Base-by-base conservation (phyloP, 37 sponge, comb jelly and placozoan genomes). In the Mnemiopsis leidyi region DNA sequence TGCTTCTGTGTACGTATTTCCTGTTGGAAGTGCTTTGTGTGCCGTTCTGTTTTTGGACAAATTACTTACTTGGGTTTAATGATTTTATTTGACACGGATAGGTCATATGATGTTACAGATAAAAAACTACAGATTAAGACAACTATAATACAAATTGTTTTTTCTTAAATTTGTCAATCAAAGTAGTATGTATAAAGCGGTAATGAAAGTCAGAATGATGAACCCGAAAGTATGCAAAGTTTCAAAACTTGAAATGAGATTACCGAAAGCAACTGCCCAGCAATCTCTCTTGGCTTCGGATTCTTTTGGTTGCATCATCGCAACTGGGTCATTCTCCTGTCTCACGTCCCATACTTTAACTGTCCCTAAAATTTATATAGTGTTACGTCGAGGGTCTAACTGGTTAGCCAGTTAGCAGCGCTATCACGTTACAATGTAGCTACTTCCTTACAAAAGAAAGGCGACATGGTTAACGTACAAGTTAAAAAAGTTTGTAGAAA, bases 311-410 rank as follows among this genome's bases (percentile, higher is more conserved):
- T 96, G 96, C 99, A 99, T 99, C 39, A 92, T 93, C 23, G 99
- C 99, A 68, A 99, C 99, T 1, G 99, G 97, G 30, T 82, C 92
- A 3, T 96, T 95, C 76, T 95, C 95, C 93, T 99, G 99, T 25
- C 99, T 92, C 23, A 95, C 94, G 69, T 99, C 99, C 99, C 99
- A 99, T 30, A 99, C 99, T 32, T 96, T 99, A 16, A 99, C 99
- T 93, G 93, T 95, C 0, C 98, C 98, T 98, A 85, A 0, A 48
- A 48, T n/a, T n/a, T n/a, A n/a, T n/a, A n/a, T n/a, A n/a, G n/a
- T n/a, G n/a, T n/a, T n/a, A n/a, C n/a, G n/a, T n/a, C n/a, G n/a
- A n/a, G n/a, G n/a, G n/a, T n/a, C n/a, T n/a, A n/a, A n/a, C n/a
- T n/a, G n/a, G n/a, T n/a, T n/a, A n/a, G n/a, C n/a, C n/a, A n/a